Base-by-base conservation (phyloP, 2,113 vertebrate species). In the Axis porcinus region DNA sequence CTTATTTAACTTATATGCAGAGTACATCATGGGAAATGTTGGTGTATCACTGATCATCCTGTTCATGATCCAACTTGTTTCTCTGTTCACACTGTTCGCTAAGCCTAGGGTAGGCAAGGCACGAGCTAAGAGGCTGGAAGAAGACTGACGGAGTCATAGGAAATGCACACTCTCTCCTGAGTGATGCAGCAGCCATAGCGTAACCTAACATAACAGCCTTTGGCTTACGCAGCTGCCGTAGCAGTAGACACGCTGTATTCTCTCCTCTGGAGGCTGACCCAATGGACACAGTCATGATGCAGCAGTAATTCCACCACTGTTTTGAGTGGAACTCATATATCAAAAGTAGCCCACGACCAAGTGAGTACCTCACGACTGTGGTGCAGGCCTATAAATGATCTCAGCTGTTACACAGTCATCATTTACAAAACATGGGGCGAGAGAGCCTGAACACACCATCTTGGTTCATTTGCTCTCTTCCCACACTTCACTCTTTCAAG, bases 151-250 rank as follows among this genome's bases (percentile, higher is more conserved):
- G n/a, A 40, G 67, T 19, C 67, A 23, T 5, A 23, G n/a, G n/a
- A 12, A 40, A 70, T 36, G 67, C n/a, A 70, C 67, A 40, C 67
- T 13, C n/a, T 40, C 67, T 70, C n/a, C 67, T 23, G 67, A 23
- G 16, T 0, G 2, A 23, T 21, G n/a, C 67, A 70, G n/a, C 67
- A 70, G 67, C 19, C n/a, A 70, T 3, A 70, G 67, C 5, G 0
- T 40, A 23, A 13, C n/a, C 10, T 70, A 23, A 40, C 19, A 40
- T n/a, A 12, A 70, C n/a, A 70, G 21, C 19, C 19, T 70, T 0
- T 40, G n/a, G n/a, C 67, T 40, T 12, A 40, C 19, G 2, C 67
- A 70, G 67, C n/a, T 23, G 19, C n/a, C 1, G 5, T 10, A 23
- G n/a, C n/a, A 23, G 19, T 12, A 70, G n/a, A 40, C 67, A 70